phyloP scores from a whole-genome alignment of 1,140 invertebrate species.

The Drosophila baimaii region DNA sequence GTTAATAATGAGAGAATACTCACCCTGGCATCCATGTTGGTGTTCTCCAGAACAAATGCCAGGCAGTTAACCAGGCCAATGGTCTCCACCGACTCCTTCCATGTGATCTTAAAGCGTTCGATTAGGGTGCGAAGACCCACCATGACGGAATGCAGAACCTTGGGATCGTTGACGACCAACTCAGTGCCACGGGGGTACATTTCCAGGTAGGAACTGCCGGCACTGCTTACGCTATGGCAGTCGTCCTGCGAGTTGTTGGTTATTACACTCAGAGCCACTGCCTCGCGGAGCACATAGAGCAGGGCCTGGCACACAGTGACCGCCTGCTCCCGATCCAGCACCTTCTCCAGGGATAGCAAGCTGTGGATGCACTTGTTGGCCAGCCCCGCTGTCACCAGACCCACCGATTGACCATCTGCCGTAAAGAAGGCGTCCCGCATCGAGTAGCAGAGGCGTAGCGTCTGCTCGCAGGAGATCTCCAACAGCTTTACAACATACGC shows the following conservation, averaged over 20 bases:
- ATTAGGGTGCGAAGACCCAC: conserved; percentile 87
- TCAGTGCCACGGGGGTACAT: conserved; percentile 65
- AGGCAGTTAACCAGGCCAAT: conserved; percentile 80
- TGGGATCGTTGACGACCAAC: conserved; percentile 72
- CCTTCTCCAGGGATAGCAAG: conserved; percentile 85
- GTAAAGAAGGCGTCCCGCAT: conserved; percentile 84
- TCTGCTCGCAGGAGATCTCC: conserved; percentile 87
- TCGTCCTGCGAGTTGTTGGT: conserved; percentile 46
- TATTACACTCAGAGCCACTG: conserved; percentile 69
- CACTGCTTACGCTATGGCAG: conserved; percentile 81
- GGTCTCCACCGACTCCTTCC: conserved; percentile 86
- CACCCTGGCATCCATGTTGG: conserved; percentile 83
- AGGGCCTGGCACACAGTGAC: conserved; percentile 89
- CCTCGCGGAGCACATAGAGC: conserved; percentile 88
- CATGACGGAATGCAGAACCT: conserved; percentile 86
- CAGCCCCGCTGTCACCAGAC: conserved; percentile 85
- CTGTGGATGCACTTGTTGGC: conserved; percentile 88
- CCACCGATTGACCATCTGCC: conserved; percentile 39
- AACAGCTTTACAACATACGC: conserved; percentile 88
- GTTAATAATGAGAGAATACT: conserved; percentile 1
- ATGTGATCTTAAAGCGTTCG: conserved; percentile 89
- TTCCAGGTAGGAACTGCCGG: conserved; percentile 67
- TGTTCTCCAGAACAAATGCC: conserved; percentile 83
- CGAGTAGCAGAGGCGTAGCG: conserved; percentile 87
- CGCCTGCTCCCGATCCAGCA: conserved; percentile 87